Evolutionary conservation across 2,113 vertebrate species (phyloP), one percentile per base, ranked within the genome.

Genomic region (Toxostoma redivivum): DNA sequence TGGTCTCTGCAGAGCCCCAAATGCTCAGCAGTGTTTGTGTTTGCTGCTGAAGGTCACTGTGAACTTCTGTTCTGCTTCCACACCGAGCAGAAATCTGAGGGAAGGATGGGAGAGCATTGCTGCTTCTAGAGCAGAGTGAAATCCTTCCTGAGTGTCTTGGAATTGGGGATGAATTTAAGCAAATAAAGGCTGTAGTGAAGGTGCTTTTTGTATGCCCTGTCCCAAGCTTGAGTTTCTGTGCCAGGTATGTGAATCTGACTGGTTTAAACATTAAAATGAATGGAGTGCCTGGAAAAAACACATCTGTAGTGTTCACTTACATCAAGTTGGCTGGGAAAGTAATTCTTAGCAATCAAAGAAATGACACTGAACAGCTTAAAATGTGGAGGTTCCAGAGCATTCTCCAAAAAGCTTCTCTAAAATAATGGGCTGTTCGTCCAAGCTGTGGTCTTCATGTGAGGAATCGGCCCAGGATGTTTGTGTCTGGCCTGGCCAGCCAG

Each of bases 301-400:
- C 0, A 0, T 10, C 0, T 19, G 35, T 38, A 51, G 17, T 58
- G 35, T 79, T 66, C 10, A 17, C 35, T 66, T 65, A 7, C 7
- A 2, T 73, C 19, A 31, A 2, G 17, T 38, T 80, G 56, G 27
- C 53, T 83, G 58, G 76, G 44, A 67, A 82, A 60, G 48, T 51
- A 33, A 56, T 90, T 82, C 37, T 65, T 88, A 40, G 30, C 21
- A 60, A 11, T 80, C 21, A 37, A 11, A 57, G 47, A 72, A 58
- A 35, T 66, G 2, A 35, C 35, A 31, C 4, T 14, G 25, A 44
- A 19, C 76, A 60, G 35, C 33, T 40, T 50, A 62, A 67, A 81
- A 51, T 2, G 0, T 7, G 21, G 38, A 77, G 18, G 22, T 60
- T 84, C 23, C 25, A 35, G 42, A 67, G 31, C 25, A 11, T 60